phyloP scores from a whole-genome alignment of 1,140 invertebrate genomes.

The Halictus rubicundus region DNA sequence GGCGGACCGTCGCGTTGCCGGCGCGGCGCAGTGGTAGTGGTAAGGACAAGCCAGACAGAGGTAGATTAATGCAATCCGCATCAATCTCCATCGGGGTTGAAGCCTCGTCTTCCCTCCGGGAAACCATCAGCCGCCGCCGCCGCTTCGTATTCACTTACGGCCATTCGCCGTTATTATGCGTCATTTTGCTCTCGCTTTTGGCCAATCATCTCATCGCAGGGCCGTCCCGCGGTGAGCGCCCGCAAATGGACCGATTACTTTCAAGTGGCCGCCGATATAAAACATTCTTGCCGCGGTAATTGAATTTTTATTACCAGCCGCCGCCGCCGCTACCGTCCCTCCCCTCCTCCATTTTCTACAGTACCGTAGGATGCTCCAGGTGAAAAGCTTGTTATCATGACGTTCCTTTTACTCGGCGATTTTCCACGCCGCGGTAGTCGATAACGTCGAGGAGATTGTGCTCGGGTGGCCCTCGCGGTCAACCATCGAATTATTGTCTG shows the following conservation, averaged over 20 bases:
- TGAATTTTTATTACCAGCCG: background rate
- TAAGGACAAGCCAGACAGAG: slow-evolving; percentile 31
- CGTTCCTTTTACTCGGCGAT: background rate
- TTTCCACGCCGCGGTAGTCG: background rate
- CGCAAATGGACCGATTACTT: slow-evolving; percentile 24
- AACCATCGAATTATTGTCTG: no score
- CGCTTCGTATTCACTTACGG: slow-evolving; percentile 57
- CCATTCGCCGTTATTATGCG: slow-evolving; percentile 26
- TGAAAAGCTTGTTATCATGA: background rate
- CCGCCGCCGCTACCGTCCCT: no score
- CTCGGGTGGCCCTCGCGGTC: no score
- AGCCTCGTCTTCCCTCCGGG: slow-evolving; percentile 45
- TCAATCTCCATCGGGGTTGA: slow-evolving; percentile 66
- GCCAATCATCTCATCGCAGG: slow-evolving; percentile 21
- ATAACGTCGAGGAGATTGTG: no score
- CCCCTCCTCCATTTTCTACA: background rate
- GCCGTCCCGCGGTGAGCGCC: background rate
- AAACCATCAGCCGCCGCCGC: slow-evolving; percentile 30
- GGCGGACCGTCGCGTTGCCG: background rate
- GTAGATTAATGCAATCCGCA: slow-evolving; percentile 66
- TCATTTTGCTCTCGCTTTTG: slow-evolving; percentile 41
- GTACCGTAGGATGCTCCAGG: background rate
- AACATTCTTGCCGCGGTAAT: slow-evolving; percentile 3
- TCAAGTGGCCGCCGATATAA: background rate
- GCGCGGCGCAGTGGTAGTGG: background rate